Evolutionary conservation across 2,888 invertebrate species (phyloP).

Genomic region (Agrochola litura): DNA sequence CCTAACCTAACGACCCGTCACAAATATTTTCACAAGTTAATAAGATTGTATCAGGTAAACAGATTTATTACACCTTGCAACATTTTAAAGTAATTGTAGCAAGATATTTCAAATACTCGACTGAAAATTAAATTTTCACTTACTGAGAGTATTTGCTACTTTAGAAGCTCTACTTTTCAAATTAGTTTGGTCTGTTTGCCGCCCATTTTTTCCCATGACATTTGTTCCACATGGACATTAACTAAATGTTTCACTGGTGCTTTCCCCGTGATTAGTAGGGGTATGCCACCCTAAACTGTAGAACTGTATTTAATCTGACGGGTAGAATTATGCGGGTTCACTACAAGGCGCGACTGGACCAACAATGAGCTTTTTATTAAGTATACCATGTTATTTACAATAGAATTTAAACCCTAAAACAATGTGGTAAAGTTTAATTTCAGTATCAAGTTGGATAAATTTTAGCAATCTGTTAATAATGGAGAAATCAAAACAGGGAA

Average conservation of each 20-base stretch:
- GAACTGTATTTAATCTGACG: slow-evolving; percentile 76
- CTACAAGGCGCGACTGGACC: slow-evolving; percentile 68
- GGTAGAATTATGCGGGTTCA: slow-evolving; percentile 85
- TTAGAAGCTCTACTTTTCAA: background rate
- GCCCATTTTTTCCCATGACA: slow-evolving; percentile 58
- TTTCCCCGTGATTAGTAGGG: slow-evolving; percentile 75
- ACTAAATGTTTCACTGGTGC: slow-evolving; percentile 56
- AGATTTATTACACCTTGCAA: slow-evolving; percentile 24
- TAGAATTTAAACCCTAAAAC: slow-evolving; percentile 62
- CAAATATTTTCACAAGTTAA: slow-evolving; percentile 55
- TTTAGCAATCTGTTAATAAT: slow-evolving; percentile 83
- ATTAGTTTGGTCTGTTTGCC: slow-evolving; percentile 2
- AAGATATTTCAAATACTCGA: background rate
- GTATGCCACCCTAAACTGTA: slow-evolving; percentile 72
- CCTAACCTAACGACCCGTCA: slow-evolving; percentile 47
- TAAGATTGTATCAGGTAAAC: slow-evolving; percentile 41
- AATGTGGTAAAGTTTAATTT: slow-evolving; percentile 50
- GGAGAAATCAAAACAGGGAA: slow-evolving; percentile 86
- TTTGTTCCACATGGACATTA: slow-evolving; percentile 57
- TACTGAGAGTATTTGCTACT: background rate
- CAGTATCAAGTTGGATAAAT: slow-evolving; percentile 42
- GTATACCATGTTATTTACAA: slow-evolving; percentile 20
- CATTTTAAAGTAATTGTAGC: slow-evolving; percentile 3
- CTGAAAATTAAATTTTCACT: background rate
- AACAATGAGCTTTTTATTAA: slow-evolving; percentile 75